A percentile compares a stretch with the other conserved stretches of the same genome.
phyloP scores from a whole-genome alignment of 2,888 invertebrate species.

The Thera obeliscata region DNA sequence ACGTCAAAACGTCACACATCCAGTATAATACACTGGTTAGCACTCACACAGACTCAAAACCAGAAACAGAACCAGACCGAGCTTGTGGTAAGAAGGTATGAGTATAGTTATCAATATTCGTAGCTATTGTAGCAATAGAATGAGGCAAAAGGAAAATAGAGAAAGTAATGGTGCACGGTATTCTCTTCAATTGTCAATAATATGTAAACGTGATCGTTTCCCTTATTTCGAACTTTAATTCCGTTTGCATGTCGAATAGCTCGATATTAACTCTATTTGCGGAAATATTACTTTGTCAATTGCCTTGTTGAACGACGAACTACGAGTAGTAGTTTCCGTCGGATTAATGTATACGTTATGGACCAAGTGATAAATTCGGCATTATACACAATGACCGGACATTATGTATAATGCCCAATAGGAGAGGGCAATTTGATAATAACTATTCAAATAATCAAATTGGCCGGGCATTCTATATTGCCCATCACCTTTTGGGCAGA shows the following conservation, averaged over 20 bases:
- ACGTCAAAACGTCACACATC: too few relatives aligned
- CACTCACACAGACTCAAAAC: too few relatives aligned
- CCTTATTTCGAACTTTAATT: conserved; percentile 28
- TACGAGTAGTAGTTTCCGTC: conserved; percentile 11
- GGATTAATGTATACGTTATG: neutral
- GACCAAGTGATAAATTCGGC: too few relatives aligned
- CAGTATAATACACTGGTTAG: too few relatives aligned
- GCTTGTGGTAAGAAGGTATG: neutral
- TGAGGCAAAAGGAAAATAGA: conserved; percentile 13
- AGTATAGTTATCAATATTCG: neutral
- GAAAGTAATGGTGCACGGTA: conserved; percentile 9
- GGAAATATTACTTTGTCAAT: conserved; percentile 41
- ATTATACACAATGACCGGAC: too few relatives aligned
- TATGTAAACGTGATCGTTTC: conserved; percentile 28
- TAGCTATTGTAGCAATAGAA: neutral
- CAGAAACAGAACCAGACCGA: too few relatives aligned
- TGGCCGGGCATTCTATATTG: too few relatives aligned
- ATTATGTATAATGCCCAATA: too few relatives aligned
- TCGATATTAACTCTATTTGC: conserved; percentile 22
- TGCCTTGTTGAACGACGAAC: conserved; percentile 42
- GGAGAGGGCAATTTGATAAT: too few relatives aligned
- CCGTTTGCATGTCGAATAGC: conserved; percentile 35
- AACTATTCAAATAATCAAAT: too few relatives aligned
- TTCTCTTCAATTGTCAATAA: conserved; percentile 19
- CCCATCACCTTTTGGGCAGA: too few relatives aligned